A percentile compares a stretch with the other conserved stretches of the same genome.
phyloP scores from a whole-genome alignment of 2,797 vertebrate genomes.

The Eutrigla gurnardus region DNA sequence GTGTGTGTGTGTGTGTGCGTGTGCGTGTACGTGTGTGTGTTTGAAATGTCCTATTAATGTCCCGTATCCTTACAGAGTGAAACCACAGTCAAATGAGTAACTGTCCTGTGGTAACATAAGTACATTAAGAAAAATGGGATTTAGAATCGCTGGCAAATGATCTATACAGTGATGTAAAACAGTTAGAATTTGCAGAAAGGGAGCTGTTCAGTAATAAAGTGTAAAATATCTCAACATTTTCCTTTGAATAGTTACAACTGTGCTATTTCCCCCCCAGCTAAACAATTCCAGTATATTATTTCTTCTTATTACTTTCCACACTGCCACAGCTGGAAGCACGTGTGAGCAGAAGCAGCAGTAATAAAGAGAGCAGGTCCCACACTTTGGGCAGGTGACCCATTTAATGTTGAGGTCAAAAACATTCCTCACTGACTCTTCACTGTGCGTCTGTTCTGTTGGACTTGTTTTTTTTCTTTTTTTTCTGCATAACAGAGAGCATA shows the following conservation, averaged over 20 bases:
- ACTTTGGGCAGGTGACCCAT: conserved; percentile 30
- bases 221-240: not conserved
- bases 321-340: conserved; percentile 1
- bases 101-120: not conserved
- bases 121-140: conserved; percentile 16
- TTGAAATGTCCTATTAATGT: conserved; percentile 9
- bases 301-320: conserved; percentile 11
- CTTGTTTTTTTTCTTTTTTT: conserved; percentile 47
- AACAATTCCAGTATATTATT: conserved; percentile 2
- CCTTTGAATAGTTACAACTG: not conserved
- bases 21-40: not conserved
- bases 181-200: not conserved
- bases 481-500: conserved; percentile 45
- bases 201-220: conserved; percentile 3
- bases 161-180: conserved; percentile 4
- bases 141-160: not conserved
- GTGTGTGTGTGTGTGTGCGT: not conserved
- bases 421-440: conserved; percentile 42
- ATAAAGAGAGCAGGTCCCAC: conserved; percentile 35
- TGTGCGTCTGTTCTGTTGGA: conserved; percentile 41
- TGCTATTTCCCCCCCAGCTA: not conserved
- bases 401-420: conserved; percentile 52
- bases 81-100: conserved; percentile 24
- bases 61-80: not conserved
- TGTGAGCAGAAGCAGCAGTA: conserved; percentile 13